Base-by-base conservation (phyloP, 1,140 invertebrate species). In the Zaprionus gabonicus region DNA sequence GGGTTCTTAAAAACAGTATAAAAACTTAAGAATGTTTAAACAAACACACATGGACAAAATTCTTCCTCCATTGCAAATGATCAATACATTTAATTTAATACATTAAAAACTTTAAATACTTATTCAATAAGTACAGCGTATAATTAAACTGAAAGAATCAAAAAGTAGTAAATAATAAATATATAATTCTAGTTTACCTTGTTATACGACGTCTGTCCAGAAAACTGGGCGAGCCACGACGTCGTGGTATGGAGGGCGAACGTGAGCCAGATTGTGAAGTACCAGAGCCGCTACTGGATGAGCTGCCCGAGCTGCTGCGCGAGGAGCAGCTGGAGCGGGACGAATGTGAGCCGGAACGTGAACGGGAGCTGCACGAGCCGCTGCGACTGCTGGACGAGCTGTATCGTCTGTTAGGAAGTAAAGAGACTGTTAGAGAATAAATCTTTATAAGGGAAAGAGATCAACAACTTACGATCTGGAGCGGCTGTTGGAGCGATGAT, bases 211-310 rank as follows among this genome's bases (percentile, higher is more conserved):
- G 94, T 85, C 97, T 94, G 91, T 98, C 97, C 38, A 98, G 93
- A 93, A 98, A 98, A 92, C 97, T 98, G 1, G 98, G 98, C 51
- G 97, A 98, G 31, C 97, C 97, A 78, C 96, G 95, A 75, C 97
- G 95, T 55, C 97, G 94, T 27, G 97, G 97, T 93, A 98, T 98
- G 27, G 97, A 98, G 10, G 96, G 96, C 51, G 97, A 97, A 62
- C 96, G 94, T 46, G 96, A 96, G 77, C 96, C 94, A 62, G 91
- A 82, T 60, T 91, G 91, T 68, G 91, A 92, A 44, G 91, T 75
- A 51, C 71, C 87, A 5, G 91, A 92, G 25, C 80, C 85, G 41
- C 81, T 90, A 81, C 76, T 81, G 34, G 92, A 92, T 53, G 91
- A 92, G 66, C 92, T 91, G 17, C 78, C 78, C 7, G 91, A 91